Conservation (phyloP, 2,113 vertebrate genomes). For the Oostethus manadensis region DNA sequence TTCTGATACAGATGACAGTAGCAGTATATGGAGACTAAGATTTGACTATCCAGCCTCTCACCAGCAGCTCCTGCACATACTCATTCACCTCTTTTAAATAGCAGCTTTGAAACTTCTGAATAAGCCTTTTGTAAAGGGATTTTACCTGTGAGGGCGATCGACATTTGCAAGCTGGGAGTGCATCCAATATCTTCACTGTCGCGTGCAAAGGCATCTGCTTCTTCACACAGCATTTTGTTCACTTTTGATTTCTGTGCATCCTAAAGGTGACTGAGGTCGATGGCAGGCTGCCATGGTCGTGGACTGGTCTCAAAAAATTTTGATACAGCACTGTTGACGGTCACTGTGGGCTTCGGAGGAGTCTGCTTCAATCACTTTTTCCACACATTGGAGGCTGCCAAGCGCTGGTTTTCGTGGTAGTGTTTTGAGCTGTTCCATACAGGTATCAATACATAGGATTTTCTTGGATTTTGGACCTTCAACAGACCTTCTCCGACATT, state of each 20-base stretch:
- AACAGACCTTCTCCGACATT: constrained; percentile 21
- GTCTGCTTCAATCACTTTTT: constrained; percentile 10
- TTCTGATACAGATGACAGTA: constrained; percentile 11
- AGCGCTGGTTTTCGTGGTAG: constrained; percentile 10
- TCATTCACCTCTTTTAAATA: constrained; percentile 7
- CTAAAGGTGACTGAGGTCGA: constrained; percentile 10
- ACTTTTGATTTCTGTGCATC: constrained; percentile 5
- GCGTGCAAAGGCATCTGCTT: constrained; percentile 4
- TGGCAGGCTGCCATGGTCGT: constrained; percentile 4
- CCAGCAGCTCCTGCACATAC: constrained; percentile 9
- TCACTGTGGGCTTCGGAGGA: neutral
- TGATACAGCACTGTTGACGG: neutral
- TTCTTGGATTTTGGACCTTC: constrained; percentile 9
- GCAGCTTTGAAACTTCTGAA: constrained; percentile 14
- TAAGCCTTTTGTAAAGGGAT: constrained; percentile 8
- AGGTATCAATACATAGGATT: constrained; percentile 15
- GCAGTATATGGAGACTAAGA: constrained; percentile 23
- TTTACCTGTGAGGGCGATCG: constrained; percentile 3
- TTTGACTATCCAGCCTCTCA: constrained; percentile 24
- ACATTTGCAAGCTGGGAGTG: constrained; percentile 20
- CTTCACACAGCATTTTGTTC: constrained; percentile 17
- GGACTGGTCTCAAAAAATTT: neutral
- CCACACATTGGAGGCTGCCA: constrained; percentile 10
- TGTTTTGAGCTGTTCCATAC: constrained; percentile 16
- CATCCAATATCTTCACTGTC: constrained; percentile 13